These are phyloP conservation scores for Lagria hirta DNA, from an alignment of 2,888 invertebrate genomes.

Conservation along the genomic window DNA sequence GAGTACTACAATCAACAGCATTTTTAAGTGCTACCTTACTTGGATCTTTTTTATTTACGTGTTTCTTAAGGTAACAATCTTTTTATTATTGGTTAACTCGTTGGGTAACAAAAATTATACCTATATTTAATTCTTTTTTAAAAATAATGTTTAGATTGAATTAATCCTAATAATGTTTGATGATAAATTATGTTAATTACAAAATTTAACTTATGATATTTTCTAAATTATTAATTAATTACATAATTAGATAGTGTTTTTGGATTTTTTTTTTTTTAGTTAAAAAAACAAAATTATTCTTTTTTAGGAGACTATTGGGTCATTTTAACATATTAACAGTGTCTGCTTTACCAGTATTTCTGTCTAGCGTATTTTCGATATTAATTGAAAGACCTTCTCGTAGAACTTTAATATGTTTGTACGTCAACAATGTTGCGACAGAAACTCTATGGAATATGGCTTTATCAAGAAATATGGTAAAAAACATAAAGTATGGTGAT, in stretches of 20 bases:
- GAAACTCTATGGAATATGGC: conserved; percentile 77
- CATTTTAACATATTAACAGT: conserved; percentile 69
- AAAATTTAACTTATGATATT: no score
- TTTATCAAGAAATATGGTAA: conserved; percentile 62
- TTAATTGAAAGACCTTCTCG: conserved; percentile 75
- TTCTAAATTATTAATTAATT: no score
- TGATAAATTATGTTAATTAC: no score
- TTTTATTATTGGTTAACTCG: no score
- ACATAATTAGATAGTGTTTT: no score
- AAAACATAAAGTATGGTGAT: conserved; percentile 64
- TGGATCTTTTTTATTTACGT: conserved; percentile 70
- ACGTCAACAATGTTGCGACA: conserved; percentile 81
- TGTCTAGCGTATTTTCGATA: conserved; percentile 73
- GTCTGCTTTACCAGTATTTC: conserved; percentile 71
- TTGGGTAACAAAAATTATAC: no score
- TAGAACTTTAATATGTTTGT: conserved; percentile 71
- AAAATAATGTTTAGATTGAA: no score
- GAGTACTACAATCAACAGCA: conserved; percentile 72
- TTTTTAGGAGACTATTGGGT: conserved; percentile 64
- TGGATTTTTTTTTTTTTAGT: no score
- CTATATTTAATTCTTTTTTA: no score
- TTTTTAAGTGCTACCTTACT: conserved; percentile 76
- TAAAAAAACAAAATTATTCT: not conserved
- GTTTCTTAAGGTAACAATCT: conserved; percentile 69
- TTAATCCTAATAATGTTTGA: no score